These are phyloP conservation scores for Phocoena sinus DNA, from an alignment of 2,113 vertebrate species.

Conservation along the genomic window DNA sequence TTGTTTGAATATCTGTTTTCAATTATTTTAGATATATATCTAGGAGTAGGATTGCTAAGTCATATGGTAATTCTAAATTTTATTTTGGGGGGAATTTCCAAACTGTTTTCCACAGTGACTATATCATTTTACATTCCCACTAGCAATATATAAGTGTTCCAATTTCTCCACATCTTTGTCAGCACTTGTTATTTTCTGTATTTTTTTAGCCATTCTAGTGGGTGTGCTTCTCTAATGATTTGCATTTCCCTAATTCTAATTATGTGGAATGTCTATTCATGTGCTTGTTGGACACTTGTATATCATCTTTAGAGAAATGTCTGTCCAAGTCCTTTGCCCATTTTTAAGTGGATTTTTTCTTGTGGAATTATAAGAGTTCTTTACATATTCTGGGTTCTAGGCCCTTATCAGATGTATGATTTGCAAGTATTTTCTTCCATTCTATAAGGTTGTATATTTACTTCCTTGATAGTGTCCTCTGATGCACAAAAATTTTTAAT, in stretches of 20 bases:
- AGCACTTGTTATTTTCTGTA: background rate
- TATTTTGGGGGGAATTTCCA: background rate
- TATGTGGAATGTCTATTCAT: background rate
- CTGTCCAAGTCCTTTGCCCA: background rate
- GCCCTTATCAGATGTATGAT: background rate
- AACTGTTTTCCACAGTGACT: background rate
- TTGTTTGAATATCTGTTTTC: slow-evolving; percentile 15
- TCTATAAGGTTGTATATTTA: background rate
- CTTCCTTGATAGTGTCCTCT: background rate
- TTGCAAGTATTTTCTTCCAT: slow-evolving; percentile 25
- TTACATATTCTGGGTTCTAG: background rate
- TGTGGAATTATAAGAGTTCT: background rate
- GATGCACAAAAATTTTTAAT: background rate
- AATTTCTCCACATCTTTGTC: background rate
- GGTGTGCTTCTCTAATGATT: background rate
- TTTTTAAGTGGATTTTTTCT: background rate
- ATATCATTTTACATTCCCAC: background rate
- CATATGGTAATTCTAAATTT: background rate
- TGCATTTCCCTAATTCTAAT: background rate
- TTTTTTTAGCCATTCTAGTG: background rate
- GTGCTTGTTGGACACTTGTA: background rate
- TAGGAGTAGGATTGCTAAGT: background rate
- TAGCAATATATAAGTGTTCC: background rate
- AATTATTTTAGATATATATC: background rate
- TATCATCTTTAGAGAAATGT: background rate